Percentiles rank a stretch among this genome's conserved stretches.
phyloP scores from a whole-genome alignment of 2,888 invertebrate species.

The Sussaba pulchella region DNA sequence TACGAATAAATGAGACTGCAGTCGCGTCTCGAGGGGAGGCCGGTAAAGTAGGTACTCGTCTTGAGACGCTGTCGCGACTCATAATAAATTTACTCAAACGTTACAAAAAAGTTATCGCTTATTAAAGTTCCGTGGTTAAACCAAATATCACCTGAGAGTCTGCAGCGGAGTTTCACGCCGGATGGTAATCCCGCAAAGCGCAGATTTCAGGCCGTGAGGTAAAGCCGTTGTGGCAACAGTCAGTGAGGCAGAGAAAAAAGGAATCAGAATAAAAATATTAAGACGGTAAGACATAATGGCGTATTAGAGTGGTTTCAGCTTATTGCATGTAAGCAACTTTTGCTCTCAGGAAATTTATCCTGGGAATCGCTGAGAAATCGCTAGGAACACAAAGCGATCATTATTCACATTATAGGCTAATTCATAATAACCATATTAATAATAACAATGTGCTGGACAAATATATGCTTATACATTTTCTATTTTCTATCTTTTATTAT shows the following conservation, averaged over 20 bases:
- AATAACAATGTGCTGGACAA: no score
- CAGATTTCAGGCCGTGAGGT: constrained; percentile 20
- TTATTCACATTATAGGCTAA: no score
- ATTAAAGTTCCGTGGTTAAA: constrained; percentile 18
- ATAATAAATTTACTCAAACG: no score
- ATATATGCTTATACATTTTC: no score
- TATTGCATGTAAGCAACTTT: not conserved
- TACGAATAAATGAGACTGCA: no score
- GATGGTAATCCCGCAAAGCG: not conserved
- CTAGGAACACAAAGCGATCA: not conserved
- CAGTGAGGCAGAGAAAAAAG: not conserved
- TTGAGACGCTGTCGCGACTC: no score
- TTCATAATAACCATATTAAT: no score
- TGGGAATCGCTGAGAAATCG: not conserved
- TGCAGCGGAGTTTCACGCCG: not conserved
- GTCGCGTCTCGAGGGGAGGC: no score
- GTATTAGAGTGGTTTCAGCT: not conserved
- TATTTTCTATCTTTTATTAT: no score
- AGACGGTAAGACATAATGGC: constrained; percentile 1
- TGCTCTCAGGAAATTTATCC: constrained; percentile 5
- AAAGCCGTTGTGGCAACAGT: not conserved
- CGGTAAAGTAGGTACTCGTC: no score
- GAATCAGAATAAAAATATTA: not conserved
- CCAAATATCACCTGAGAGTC: not conserved
- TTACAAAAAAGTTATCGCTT: no score